phyloP scores from a whole-genome alignment of 2,888 invertebrate species.

The Caenorhabditis macrosperma region DNA sequence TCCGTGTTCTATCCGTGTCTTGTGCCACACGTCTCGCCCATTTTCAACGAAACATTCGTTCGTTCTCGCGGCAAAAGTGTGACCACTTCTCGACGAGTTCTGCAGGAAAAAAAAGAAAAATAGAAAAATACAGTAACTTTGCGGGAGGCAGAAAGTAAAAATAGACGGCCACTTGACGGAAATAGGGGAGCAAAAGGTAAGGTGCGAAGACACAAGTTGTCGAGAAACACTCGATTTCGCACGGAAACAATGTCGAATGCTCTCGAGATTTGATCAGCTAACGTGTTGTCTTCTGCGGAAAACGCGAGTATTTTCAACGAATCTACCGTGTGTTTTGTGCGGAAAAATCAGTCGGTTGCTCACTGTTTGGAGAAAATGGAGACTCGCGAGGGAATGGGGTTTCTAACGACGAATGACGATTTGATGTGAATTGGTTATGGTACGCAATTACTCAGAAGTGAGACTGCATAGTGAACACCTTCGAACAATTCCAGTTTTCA shows the following conservation, averaged over 20 bases:
- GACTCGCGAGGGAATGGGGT: too few relatives aligned
- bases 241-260: constrained; percentile 30
- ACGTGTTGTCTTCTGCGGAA: constrained; percentile 3
- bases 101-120: neutral
- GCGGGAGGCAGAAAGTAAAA: constrained; percentile 16
- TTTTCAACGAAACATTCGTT: neutral
- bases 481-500: too few relatives aligned
- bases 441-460: too few relatives aligned
- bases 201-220: constrained; percentile 57
- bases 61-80: constrained; percentile 12
- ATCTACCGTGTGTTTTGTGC: neutral
- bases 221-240: constrained; percentile 44
- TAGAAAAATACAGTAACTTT: neutral
- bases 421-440: too few relatives aligned
- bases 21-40: neutral
- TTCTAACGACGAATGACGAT: too few relatives aligned
- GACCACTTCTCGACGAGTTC: constrained; percentile 8
- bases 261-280: constrained; percentile 44
- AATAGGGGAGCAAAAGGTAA: constrained; percentile 30
- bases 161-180: constrained; percentile 46
- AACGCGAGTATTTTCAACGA: too few relatives aligned
- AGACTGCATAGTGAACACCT: too few relatives aligned
- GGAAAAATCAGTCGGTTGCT: too few relatives aligned
- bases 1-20: neutral
- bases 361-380: too few relatives aligned